These are phyloP conservation scores for Oryctes rhinoceros DNA, from an alignment of 1,140 invertebrate species.

Conservation along the genomic window DNA sequence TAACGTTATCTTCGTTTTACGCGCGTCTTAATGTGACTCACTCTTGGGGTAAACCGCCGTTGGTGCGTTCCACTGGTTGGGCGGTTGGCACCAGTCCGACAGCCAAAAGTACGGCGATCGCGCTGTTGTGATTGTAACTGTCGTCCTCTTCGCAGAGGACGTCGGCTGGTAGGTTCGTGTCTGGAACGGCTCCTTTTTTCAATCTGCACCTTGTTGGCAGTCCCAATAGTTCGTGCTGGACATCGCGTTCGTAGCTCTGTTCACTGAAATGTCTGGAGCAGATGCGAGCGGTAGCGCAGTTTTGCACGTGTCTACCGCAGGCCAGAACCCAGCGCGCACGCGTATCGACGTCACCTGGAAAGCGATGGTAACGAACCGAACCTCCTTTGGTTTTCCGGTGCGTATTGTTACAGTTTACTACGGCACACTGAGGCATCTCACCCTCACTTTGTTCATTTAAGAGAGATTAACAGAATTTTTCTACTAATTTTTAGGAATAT, in stretches of 20 bases:
- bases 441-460: constrained; percentile 27
- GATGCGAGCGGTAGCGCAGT: constrained; percentile 67
- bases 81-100: constrained; percentile 65
- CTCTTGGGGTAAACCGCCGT: constrained; percentile 60
- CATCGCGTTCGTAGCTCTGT: constrained; percentile 67
- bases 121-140: constrained; percentile 48
- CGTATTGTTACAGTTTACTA: constrained; percentile 67
- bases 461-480: not conserved
- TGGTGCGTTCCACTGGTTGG: constrained; percentile 61
- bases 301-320: constrained; percentile 64
- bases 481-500: not conserved
- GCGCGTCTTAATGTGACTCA: constrained; percentile 52
- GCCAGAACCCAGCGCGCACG: constrained; percentile 65
- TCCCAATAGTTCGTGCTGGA: constrained; percentile 67
- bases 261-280: constrained; percentile 68
- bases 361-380: constrained; percentile 67
- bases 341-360: constrained; percentile 65
- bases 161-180: constrained; percentile 49
- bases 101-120: constrained; percentile 61
- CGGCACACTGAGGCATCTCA: constrained; percentile 68
- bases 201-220: constrained; percentile 65
- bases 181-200: constrained; percentile 65
- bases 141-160: constrained; percentile 49
- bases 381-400: constrained; percentile 67
- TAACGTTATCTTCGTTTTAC: not conserved